These are phyloP conservation scores for Phoenicopterus ruber DNA, from an alignment of 2,113 vertebrate species.

Conservation along the genomic window DNA sequence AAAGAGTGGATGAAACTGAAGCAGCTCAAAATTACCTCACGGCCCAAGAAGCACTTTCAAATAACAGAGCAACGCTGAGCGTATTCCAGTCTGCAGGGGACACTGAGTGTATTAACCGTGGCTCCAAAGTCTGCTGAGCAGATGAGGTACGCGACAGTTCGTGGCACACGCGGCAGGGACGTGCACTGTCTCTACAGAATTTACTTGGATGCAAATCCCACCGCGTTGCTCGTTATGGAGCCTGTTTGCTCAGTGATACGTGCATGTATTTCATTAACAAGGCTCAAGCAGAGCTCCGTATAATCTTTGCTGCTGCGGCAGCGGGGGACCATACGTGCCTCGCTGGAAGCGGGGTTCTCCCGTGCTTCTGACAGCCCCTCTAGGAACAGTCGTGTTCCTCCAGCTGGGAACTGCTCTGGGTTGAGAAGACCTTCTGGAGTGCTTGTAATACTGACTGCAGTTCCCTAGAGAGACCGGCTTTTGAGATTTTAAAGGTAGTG, in stretches of 20 bases:
- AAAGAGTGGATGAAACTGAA: neutral
- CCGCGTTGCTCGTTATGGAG: fast-evolving
- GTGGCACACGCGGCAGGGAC: neutral
- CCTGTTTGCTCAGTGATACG: neutral
- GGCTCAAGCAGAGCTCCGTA: neutral
- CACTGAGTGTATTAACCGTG: neutral
- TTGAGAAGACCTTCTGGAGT: neutral
- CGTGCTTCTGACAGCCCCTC: neutral
- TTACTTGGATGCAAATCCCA: neutral
- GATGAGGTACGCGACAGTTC: neutral
- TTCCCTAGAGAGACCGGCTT: neutral
- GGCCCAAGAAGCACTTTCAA: neutral
- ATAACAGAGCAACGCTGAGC: neutral
- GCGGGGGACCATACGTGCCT: neutral
- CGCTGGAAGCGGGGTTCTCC: neutral
- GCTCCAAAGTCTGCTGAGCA: neutral
- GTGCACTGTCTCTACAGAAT: neutral
- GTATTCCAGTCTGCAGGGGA: neutral
- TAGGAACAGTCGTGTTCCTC: neutral
- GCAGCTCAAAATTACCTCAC: neutral
- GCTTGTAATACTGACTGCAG: neutral
- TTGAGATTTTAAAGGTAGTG: neutral
- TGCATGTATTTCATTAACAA: neutral
- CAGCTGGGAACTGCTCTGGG: neutral
- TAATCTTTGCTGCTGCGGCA: neutral